Evolutionary conservation across 2,113 vertebrate genomes (phyloP), one percentile per base, ranked within the genome.

Genomic region (Piprites chloris): DNA sequence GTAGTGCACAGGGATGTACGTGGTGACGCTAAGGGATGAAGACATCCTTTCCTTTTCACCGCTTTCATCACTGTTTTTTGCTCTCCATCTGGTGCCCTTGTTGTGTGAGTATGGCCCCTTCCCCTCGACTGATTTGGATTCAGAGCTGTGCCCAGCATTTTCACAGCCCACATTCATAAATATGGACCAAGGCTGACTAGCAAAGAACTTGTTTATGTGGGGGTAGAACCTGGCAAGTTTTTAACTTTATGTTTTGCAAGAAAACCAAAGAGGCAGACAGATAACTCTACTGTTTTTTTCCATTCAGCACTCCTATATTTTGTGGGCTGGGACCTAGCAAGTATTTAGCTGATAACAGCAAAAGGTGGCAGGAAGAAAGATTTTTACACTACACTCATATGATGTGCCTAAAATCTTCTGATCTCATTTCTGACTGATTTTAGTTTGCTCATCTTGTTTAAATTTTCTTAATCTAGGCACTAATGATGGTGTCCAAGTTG

Each of bases 61-160:
- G 28, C 20, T 90, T 44, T 47, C 17, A 12, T 27, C 24, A 5
- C 9, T 59, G n/a, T 30, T 63, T 75, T 59, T 50, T 53, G 5
- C 21, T 13, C 66, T 75, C 32, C 2, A 1, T 17, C 32, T 61
- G 53, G 37, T 77, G 52, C 28, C 7, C 7, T 58, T 27, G 8
- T 5, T 68, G 26, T 33, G 12, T 30, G 58, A 37, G 24, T 22
- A 13, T 0, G 6, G n/a, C 24, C 26, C 41, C 33, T 66, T 83
- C 35, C 41, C 15, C 32, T 50, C 3, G 0, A 17, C 33, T 11
- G 5, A 5, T 46, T 33, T 1, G 3, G 17, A 27, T 46, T 75
- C 49, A 58, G 78, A 91, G 33, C 32, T 59, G 30, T 69, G 63
- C 59, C 18, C 19, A 9, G 50, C 33, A 10, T 78, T 84, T 33